These are phyloP conservation scores for Nomada goodeniana DNA, from an alignment of 2,888 invertebrate genomes.

Conservation along the genomic window DNA sequence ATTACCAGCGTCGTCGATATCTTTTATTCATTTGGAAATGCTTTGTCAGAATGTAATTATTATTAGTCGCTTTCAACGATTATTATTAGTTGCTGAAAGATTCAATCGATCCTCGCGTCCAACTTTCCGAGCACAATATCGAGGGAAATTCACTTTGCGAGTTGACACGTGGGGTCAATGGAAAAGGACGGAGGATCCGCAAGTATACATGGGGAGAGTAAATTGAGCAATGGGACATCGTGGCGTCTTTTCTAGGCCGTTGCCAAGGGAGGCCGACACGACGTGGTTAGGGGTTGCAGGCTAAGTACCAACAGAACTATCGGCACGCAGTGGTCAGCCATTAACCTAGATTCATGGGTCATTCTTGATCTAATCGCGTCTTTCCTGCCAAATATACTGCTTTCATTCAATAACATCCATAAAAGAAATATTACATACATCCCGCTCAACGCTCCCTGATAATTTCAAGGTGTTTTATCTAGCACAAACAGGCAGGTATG, in stretches of 20 bases:
- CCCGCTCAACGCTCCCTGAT: no score
- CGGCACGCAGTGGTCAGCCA: conserved; percentile 55
- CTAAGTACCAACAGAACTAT: conserved; percentile 54
- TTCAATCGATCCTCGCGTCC: not conserved
- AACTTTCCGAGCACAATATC: not conserved
- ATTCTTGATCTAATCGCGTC: conserved; percentile 37
- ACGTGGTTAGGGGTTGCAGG: conserved; percentile 50
- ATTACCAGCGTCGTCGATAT: no score
- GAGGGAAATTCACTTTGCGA: not conserved
- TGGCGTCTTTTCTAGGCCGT: conserved; percentile 75
- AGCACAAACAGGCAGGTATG: no score
- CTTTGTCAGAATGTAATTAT: not conserved
- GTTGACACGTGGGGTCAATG: conserved; percentile 11
- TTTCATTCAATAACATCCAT: not conserved
- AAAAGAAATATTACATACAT: not conserved
- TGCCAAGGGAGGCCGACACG: conserved; percentile 65
- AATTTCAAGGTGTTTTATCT: no score
- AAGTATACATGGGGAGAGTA: conserved; percentile 42
- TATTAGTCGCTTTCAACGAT: no score
- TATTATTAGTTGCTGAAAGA: not conserved
- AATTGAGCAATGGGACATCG: conserved; percentile 68
- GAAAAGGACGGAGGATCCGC: not conserved
- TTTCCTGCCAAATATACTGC: conserved; percentile 2
- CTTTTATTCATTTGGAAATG: not conserved
- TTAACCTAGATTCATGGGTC: conserved; percentile 67